Conservation (phyloP, 2,888 invertebrate genomes). For the Odontocolon sp. region DNA sequence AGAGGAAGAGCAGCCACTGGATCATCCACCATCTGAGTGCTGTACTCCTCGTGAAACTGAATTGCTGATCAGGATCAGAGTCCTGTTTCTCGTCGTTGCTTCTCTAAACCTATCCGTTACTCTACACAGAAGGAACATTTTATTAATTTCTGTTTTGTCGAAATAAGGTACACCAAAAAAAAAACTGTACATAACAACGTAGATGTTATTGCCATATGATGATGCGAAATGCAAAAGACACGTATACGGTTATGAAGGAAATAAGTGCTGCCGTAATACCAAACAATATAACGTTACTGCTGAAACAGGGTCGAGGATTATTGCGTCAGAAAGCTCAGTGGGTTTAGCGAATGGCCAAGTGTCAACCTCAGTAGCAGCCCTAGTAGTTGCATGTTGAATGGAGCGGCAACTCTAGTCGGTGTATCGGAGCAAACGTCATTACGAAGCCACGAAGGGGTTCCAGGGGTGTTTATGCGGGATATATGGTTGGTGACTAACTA, state of each 20-base stretch:
- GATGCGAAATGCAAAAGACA: too few relatives aligned
- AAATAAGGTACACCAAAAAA: too few relatives aligned
- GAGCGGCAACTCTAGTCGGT: constrained; percentile 31
- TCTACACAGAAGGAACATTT: not conserved
- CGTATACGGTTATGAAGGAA: too few relatives aligned
- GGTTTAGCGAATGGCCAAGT: constrained; percentile 6
- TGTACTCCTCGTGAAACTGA: constrained; percentile 39
- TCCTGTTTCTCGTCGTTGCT: constrained; percentile 11
- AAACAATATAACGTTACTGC: too few relatives aligned
- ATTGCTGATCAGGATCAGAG: constrained; percentile 48
- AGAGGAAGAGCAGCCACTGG: constrained; percentile 27
- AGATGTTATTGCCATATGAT: too few relatives aligned
- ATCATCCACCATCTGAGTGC: constrained; percentile 55
- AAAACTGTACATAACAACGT: too few relatives aligned
- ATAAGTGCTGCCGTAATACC: too few relatives aligned
- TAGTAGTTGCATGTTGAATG: constrained; percentile 13
- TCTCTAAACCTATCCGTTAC: constrained; percentile 7
- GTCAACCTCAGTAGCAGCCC: too few relatives aligned
- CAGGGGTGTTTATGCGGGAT: constrained; percentile 22
- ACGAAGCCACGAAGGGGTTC: constrained; percentile 47
- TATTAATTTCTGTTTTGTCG: too few relatives aligned
- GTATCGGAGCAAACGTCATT: constrained; percentile 56
- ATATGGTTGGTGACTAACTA: constrained; percentile 27
- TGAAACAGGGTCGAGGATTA: not conserved
- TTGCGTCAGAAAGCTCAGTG: not conserved